Conservation (phyloP, 2,113 vertebrate species). For the Oryctolagus cuniculus region mOryCun1.1 NC_091448.1:25554501-25555000, state of each 20-base stretch:
- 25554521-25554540: constrained; percentile 49
- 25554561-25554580: constrained; percentile 50
- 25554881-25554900: not conserved
- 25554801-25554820: constrained; percentile 13
- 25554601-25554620: constrained; percentile 5
- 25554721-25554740: not conserved
- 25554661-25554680: constrained; percentile 38
- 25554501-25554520: not conserved
- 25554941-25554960: not conserved
- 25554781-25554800: not conserved
- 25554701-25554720: not conserved
- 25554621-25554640: constrained; percentile 16
- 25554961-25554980: not conserved
- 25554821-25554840: constrained; percentile 63
- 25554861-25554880: not conserved
- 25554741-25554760: not conserved
- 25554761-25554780: not conserved
- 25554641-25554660: constrained; percentile 58
- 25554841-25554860: constrained; percentile 44
- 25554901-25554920: not conserved
- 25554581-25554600: constrained; percentile 53
- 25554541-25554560: not conserved
- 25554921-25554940: not conserved
- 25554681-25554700: not conserved
- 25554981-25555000: not conserved